Conservation (phyloP, 2,113 vertebrate genomes). For the Taurulus bubalis region DNA sequence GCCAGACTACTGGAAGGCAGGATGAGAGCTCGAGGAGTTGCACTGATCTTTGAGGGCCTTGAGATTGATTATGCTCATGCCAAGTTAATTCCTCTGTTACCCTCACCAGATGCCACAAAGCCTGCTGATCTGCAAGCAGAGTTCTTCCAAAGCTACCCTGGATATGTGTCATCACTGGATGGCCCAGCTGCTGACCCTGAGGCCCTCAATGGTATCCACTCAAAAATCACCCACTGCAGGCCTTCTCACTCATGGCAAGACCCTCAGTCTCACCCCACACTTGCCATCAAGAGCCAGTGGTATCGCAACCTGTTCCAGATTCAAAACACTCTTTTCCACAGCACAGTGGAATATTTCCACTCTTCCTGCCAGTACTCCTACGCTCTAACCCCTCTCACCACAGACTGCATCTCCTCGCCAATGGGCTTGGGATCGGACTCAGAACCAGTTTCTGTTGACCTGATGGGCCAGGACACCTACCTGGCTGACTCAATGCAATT, state of each 20-base stretch:
- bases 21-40: conserved; percentile 76
- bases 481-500: conserved; percentile 88
- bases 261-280: conserved; percentile 76
- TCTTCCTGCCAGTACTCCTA: conserved; percentile 79
- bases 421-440: conserved; percentile 87
- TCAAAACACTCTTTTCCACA: conserved; percentile 86
- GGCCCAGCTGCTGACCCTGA: conserved; percentile 75
- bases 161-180: conserved; percentile 81
- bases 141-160: conserved; percentile 76
- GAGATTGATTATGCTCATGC: conserved; percentile 84
- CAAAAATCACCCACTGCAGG: conserved; percentile 73
- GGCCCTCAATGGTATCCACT: conserved; percentile 70
- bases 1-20: conserved; percentile 75
- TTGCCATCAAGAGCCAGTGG: conserved; percentile 83
- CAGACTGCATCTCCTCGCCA: conserved; percentile 86
- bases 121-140: conserved; percentile 51
- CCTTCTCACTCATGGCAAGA: conserved; percentile 80
- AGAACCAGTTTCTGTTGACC: conserved; percentile 81
- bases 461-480: conserved; percentile 83
- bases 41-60: conserved; percentile 84
- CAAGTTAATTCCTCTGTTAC: conserved; percentile 81
- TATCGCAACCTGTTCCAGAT: conserved; percentile 84
- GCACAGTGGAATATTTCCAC: conserved; percentile 85
- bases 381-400: conserved; percentile 84
- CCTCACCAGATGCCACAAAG: conserved; percentile 55